Base-by-base conservation (phyloP, 2,888 invertebrate species). In the Conomelus anceps region DNA sequence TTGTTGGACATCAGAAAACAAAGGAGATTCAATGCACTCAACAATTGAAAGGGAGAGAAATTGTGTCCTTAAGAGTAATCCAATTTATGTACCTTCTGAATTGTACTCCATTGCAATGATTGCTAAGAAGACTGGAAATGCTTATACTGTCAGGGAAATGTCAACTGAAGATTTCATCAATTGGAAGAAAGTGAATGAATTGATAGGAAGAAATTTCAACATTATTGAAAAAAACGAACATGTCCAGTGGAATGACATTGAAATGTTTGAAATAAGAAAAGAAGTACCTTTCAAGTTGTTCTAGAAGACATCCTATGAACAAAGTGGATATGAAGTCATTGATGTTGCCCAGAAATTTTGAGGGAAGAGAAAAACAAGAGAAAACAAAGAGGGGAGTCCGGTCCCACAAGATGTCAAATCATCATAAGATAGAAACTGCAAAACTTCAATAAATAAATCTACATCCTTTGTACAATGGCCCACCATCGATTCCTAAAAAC, bases 1-100 rank as follows among this genome's bases (percentile, higher is more conserved):
- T 89, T 22, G 86, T 85, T 22, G 89, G 86, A 1, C 89, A 89
- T 20, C 89, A 22, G 85, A 89, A 89, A 89, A 89, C 22, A 85
- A 89, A 26, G 88, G 85, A 0, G 86, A 89, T 22, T 22, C 13
- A 3, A 85, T 85, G 26, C 85, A 89, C 22, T 89, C 89, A 22
- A 13, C 29, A 3, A 89, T 89, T 29, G 89, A 89, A 89, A 89
- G 17, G 22, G 29, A 85, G 22, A 22, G 85, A 7, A 89, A 85
- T 22, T 85, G 7, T 17, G 34, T 29, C 1, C 26, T 34, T n/a
- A 89, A 22, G 34, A 85, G 22, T 11, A 85, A 22, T 17, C 88
- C 85, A 3, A 24, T 89, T 22, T 89, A 89, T 89, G 89, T 89
- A 6, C 89, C 89, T 13, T 84, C 23, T 85, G 84, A 88, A 22